Evolutionary conservation across 2,797 vertebrate genomes (phyloP).

Genomic region (Microctenopoma steveboyesi): DNA sequence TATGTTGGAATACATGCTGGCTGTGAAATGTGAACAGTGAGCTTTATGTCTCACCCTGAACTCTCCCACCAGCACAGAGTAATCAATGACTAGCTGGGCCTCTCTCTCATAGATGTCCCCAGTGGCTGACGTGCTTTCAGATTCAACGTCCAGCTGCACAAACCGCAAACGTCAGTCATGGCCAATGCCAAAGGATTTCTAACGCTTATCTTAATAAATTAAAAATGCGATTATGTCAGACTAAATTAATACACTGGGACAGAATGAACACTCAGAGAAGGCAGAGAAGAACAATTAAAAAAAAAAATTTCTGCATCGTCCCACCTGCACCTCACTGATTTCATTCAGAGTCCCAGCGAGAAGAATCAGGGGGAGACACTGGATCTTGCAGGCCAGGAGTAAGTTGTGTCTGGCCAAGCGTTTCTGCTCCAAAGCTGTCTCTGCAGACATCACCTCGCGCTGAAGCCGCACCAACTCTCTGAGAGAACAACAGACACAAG

Average conservation of each 20-base stretch:
- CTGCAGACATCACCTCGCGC: slow-evolving; percentile 81
- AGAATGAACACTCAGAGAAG: background rate
- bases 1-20: background rate
- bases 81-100: slow-evolving; percentile 87
- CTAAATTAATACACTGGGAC: background rate
- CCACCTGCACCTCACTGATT: slow-evolving; percentile 90
- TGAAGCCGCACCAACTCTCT: slow-evolving; percentile 88
- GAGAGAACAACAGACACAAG: background rate
- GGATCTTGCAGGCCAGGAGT: slow-evolving; percentile 91
- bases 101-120: slow-evolving; percentile 88
- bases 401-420: slow-evolving; percentile 88
- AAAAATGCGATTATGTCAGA: background rate
- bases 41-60: slow-evolving; percentile 80
- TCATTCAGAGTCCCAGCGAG: slow-evolving; percentile 88
- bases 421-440: slow-evolving; percentile 87
- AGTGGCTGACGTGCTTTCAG: slow-evolving; percentile 74
- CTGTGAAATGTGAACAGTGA: background rate
- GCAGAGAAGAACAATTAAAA: background rate
- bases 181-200: background rate
- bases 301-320: background rate
- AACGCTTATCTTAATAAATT: background rate
- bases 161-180: slow-evolving; percentile 8
- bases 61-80: slow-evolving; percentile 78
- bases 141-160: slow-evolving; percentile 84
- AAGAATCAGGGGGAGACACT: slow-evolving; percentile 84